Conservation (phyloP, 2,113 vertebrate genomes). For the Felis catus region F.catus_Fca126_mat1.0 CM031412.1:117657001-117657500, state of each 20-base stretch:
- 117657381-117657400: neutral
- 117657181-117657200: neutral
- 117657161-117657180: neutral
- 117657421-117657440: neutral
- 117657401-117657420: neutral
- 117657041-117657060: neutral
- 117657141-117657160: conserved; percentile 32
- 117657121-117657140: neutral
- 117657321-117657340: neutral
- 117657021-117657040: neutral
- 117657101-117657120: conserved; percentile 43
- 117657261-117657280: neutral
- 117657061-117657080: neutral
- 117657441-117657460: neutral
- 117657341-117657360: neutral
- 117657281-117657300: neutral
- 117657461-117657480: neutral
- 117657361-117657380: neutral
- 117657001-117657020: neutral
- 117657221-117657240: neutral
- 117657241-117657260: neutral
- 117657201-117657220: neutral
- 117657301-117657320: neutral
- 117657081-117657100: neutral
- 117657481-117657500: conserved; percentile 20